Conservation (phyloP, 2,888 invertebrate genomes). For the Ganaspis brasiliensis region DNA sequence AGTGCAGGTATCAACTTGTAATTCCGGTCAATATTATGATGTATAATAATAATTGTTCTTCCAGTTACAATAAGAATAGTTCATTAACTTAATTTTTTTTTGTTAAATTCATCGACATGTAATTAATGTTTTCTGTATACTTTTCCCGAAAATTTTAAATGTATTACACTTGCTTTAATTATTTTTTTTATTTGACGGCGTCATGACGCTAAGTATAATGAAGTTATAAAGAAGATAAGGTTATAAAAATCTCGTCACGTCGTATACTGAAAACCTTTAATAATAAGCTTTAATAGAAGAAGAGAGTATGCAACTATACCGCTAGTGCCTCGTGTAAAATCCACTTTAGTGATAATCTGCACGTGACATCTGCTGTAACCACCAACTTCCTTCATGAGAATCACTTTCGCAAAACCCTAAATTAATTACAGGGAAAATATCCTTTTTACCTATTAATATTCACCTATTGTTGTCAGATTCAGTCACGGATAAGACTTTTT, state of each 20-base stretch:
- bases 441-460: neutral
- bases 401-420: neutral
- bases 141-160: neutral
- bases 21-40: too few species aligned
- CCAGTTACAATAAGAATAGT: too few species aligned
- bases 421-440: conserved; percentile 6
- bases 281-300: conserved; percentile 30
- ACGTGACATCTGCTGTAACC: conserved; percentile 14
- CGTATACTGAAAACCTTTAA: conserved; percentile 13
- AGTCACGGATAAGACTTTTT: neutral
- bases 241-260: conserved; percentile 11
- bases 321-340: conserved; percentile 14
- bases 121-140: neutral
- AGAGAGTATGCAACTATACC: conserved; percentile 6
- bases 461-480: neutral
- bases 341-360: conserved; percentile 21
- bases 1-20: too few species aligned
- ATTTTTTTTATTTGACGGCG: neutral
- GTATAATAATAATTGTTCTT: too few species aligned
- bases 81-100: too few species aligned
- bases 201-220: neutral
- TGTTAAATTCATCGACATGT: too few species aligned
- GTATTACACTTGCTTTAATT: neutral
- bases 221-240: conserved; percentile 19
- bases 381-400: neutral